These are phyloP conservation scores for Caenorhabditis zanzibari DNA, from an alignment of 2,888 invertebrate genomes.

Conservation along the genomic window DNA sequence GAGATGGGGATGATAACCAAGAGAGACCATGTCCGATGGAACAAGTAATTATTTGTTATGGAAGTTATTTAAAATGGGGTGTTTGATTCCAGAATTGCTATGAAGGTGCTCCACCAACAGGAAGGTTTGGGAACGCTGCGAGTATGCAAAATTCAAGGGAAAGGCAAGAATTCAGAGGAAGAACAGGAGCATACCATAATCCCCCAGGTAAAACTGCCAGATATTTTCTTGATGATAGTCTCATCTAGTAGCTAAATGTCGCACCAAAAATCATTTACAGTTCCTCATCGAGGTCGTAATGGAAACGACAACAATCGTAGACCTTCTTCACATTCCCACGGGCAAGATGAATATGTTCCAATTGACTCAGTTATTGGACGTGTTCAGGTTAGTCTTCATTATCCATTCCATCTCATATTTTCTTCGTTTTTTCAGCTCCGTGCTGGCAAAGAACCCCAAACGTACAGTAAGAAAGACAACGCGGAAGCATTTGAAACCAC, in stretches of 20 bases:
- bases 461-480: constrained; percentile 67
- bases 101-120: constrained; percentile 9
- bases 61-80: not conserved
- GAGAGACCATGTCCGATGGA: constrained; percentile 66
- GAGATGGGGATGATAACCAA: constrained; percentile 64
- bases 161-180: constrained; percentile 32
- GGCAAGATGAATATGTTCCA: constrained; percentile 61
- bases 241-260: no score
- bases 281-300: constrained; percentile 7
- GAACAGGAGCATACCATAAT: constrained; percentile 13
- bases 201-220: not conserved
- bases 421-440: constrained; percentile 20
- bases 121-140: constrained; percentile 32
- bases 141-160: constrained; percentile 37
- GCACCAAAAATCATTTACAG: no score
- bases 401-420: no score
- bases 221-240: no score
- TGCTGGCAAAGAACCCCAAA: constrained; percentile 30
- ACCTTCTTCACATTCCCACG: constrained; percentile 15
- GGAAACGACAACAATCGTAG: constrained; percentile 13
- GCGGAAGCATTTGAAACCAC: constrained; percentile 68
- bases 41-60: not conserved
- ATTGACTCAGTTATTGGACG: constrained; percentile 66
- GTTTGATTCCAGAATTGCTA: constrained; percentile 38
- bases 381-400: constrained; percentile 39